Conservation (phyloP, 1,140 invertebrate genomes). For the Agrilus planipennis region DNA sequence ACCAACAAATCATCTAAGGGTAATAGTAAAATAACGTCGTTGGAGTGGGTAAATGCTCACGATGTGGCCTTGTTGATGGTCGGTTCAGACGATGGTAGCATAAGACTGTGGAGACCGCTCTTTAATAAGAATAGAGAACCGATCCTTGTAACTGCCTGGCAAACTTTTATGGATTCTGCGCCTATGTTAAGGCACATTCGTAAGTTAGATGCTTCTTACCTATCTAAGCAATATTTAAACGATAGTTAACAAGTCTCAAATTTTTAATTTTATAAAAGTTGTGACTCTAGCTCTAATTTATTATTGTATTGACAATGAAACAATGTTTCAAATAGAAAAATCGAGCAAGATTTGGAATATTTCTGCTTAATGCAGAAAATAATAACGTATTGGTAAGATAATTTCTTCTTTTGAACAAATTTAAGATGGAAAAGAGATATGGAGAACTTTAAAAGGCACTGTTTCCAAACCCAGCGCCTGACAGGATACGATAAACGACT, state of each 20-base stretch:
- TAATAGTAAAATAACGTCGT: conserved; percentile 54
- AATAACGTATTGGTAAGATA: too few relatives aligned
- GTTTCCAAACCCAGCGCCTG: too few relatives aligned
- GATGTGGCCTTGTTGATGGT: conserved; percentile 62
- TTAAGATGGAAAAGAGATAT: too few relatives aligned
- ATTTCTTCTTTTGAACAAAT: too few relatives aligned
- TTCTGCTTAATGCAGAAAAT: too few relatives aligned
- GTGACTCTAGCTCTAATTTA: not conserved
- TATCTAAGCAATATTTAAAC: not conserved
- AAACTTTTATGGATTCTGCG: conserved; percentile 46
- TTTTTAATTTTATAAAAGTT: not conserved
- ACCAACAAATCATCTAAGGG: conserved; percentile 34
- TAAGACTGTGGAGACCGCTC: conserved; percentile 54
- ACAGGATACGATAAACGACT: too few relatives aligned
- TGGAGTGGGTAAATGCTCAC: conserved; percentile 85
- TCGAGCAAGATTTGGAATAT: too few relatives aligned
- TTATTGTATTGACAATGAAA: not conserved
- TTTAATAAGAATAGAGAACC: conserved; percentile 37
- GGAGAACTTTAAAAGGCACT: too few relatives aligned
- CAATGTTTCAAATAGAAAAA: not conserved
- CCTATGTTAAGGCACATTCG: not conserved
- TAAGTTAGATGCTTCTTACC: not conserved
- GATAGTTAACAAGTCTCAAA: not conserved
- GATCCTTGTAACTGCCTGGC: conserved; percentile 67
- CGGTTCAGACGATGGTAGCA: conserved; percentile 64